Conservation (phyloP, 2,113 vertebrate species). For the Atlantisia rogersi region DNA sequence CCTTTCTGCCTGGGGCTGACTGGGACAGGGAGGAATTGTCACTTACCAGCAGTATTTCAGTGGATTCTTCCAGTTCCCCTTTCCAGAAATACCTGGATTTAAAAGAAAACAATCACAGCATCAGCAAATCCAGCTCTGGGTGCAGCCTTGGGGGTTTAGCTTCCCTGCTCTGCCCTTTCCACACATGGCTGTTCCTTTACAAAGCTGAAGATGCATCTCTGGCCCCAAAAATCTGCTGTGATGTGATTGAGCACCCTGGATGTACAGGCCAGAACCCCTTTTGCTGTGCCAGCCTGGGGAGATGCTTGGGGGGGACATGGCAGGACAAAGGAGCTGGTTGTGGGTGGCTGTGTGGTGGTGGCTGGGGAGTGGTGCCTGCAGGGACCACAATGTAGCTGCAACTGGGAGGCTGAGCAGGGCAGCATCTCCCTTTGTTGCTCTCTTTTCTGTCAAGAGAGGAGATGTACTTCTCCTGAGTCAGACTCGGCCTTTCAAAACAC, state of each 20-base stretch:
- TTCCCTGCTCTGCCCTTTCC: not conserved
- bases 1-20: not conserved
- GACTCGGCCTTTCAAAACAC: not conserved
- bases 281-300: not conserved
- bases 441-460: not conserved
- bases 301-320: not conserved
- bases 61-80: conserved; percentile 84
- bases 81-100: conserved; percentile 87
- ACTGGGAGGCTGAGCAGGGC: not conserved
- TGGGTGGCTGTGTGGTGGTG: too few species aligned
- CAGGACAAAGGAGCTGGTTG: too few species aligned
- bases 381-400: fast-evolving
- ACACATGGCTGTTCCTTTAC: fast-evolving
- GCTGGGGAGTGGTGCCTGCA: too few species aligned
- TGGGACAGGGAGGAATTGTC: not conserved
- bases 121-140: not conserved
- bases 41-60: conserved; percentile 85
- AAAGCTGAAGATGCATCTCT: not conserved
- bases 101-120: not conserved
- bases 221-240: not conserved
- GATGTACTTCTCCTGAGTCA: not conserved
- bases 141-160: not conserved
- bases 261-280: not conserved
- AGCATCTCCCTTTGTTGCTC: not conserved
- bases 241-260: fast-evolving